Percentiles rank a stretch among this genome's conserved stretches.
phyloP scores from a whole-genome alignment of 2,113 vertebrate species.

The Spermophilus dauricus region DNA sequence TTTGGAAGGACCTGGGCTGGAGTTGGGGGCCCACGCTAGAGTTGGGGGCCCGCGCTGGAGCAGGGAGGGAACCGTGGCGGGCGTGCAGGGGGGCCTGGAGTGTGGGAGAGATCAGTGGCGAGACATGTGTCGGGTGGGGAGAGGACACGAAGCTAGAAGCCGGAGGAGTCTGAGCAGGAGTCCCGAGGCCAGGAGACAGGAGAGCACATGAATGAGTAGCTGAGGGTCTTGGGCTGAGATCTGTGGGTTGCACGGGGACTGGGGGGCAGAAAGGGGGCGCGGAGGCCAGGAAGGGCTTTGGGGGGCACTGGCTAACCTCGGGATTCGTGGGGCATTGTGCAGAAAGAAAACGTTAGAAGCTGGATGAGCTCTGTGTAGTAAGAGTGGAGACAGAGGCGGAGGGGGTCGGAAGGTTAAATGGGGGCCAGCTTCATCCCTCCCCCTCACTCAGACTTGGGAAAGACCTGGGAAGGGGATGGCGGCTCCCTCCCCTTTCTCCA shows the following conservation, averaged over 20 bases:
- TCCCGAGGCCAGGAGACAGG: background rate
- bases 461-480: constrained; percentile 12
- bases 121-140: background rate
- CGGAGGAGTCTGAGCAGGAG: constrained; percentile 24
- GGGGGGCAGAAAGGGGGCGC: constrained; percentile 26
- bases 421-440: constrained; percentile 74
- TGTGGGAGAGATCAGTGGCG: background rate
- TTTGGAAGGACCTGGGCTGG: constrained; percentile 23
- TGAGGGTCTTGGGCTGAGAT: constrained; percentile 2
- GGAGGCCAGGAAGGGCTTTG: constrained; percentile 44
- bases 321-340: constrained; percentile 51
- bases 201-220: constrained; percentile 21
- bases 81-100: constrained; percentile 15
- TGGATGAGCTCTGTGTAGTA: background rate
- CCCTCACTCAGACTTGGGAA: constrained; percentile 62
- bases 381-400: background rate
- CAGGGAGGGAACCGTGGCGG: constrained; percentile 34
- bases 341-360: background rate
- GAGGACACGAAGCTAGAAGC: constrained; percentile 36
- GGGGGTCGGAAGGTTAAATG: constrained; percentile 66
- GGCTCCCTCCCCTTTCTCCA: constrained; percentile 38
- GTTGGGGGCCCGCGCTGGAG: background rate
- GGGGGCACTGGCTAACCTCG: background rate
- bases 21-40: constrained; percentile 37
- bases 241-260: background rate